phyloP scores from a whole-genome alignment of 2,797 vertebrate genomes.

The Valencia hispanica region DNA sequence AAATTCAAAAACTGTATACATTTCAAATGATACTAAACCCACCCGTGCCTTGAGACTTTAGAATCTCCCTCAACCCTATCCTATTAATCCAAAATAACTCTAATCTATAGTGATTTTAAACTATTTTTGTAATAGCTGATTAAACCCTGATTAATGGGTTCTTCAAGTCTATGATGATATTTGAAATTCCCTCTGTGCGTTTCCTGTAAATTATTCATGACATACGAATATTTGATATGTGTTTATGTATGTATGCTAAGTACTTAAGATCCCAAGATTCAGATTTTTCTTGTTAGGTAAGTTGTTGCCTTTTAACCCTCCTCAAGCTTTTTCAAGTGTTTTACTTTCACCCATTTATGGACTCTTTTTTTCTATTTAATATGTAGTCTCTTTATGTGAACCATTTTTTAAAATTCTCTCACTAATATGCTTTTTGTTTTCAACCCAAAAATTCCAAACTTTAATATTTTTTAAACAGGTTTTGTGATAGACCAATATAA shows the following conservation, averaged over 20 bases:
- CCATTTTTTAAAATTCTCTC: too few species aligned
- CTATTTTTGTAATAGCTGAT: constrained; percentile 48
- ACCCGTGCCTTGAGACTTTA: constrained; percentile 18
- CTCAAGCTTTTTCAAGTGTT: neutral
- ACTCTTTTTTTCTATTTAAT: neutral
- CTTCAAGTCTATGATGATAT: constrained; percentile 6
- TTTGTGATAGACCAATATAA: too few species aligned
- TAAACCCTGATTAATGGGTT: constrained; percentile 48
- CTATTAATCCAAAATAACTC: constrained; percentile 44
- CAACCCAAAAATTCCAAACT: too few species aligned
- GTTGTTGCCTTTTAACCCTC: too few species aligned
- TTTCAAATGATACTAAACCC: constrained; percentile 11
- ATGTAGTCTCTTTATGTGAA: neutral
- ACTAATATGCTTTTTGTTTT: too few species aligned
- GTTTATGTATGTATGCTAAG: neutral
- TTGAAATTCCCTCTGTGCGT: constrained; percentile 11
- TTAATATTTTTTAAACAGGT: too few species aligned
- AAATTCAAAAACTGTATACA: neutral
- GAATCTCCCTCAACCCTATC: constrained; percentile 38
- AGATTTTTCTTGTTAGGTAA: too few species aligned
- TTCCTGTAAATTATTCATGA: constrained; percentile 2
- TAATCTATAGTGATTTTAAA: constrained; percentile 52
- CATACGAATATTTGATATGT: constrained; percentile 5
- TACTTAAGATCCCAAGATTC: too few species aligned
- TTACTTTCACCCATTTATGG: too few species aligned